Evolutionary conservation across 2,888 invertebrate species (phyloP).

Genomic region (Tolmerus cingulatus): DNA sequence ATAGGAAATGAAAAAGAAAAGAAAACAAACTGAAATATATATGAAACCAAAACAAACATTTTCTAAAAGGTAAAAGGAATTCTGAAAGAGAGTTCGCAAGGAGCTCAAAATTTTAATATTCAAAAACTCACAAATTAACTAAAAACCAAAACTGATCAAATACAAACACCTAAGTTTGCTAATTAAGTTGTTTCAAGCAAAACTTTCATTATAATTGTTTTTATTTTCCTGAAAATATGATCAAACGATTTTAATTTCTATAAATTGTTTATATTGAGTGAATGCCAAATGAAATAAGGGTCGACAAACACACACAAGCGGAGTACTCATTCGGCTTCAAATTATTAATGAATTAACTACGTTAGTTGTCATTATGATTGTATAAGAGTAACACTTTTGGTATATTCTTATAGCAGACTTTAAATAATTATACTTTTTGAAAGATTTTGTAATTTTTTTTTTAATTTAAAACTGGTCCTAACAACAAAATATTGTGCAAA

Average conservation of each 20-base stretch:
- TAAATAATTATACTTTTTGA: no score
- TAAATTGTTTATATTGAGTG: neutral
- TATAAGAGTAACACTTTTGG: no score
- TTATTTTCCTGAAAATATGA: no score
- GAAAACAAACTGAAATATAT: no score
- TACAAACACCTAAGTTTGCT: conserved; percentile 26
- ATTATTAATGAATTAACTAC: no score
- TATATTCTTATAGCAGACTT: no score
- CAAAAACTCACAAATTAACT: conserved; percentile 9
- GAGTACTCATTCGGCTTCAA: no score
- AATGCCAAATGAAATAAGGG: neutral
- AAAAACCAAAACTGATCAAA: conserved; percentile 17
- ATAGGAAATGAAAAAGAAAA: neutral
- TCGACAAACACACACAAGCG: no score
- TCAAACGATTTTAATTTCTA: neutral
- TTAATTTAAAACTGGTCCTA: no score
- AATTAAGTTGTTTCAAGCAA: conserved; percentile 31
- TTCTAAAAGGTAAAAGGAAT: neutral
- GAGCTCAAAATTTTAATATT: conserved; percentile 21
- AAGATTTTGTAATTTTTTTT: no score
- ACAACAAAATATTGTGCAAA: no score
- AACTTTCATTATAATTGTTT: neutral
- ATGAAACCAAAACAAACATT: neutral
- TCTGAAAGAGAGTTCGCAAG: conserved; percentile 20
- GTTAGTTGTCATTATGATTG: no score